Percentiles rank a stretch among this genome's conserved stretches.
phyloP scores from a whole-genome alignment of 53 echinoderm and acorn worm species.

The Pentamera pediparva region DNA sequence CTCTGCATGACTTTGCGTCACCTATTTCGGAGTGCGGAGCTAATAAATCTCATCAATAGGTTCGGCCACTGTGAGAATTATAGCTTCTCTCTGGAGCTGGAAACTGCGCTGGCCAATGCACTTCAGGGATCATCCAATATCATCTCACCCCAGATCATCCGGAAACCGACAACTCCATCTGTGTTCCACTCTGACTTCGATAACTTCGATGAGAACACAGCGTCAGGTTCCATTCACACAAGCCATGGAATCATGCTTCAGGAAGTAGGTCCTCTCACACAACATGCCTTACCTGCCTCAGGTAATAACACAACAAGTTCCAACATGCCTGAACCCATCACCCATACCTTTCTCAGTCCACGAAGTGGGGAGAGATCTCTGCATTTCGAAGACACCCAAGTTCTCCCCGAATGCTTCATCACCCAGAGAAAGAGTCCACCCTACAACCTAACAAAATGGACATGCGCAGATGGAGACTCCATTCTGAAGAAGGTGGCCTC shows the following conservation, averaged over 20 bases:
- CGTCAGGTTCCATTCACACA: slow-evolving; percentile 38
- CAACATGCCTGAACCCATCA: no score
- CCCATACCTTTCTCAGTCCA: neutral
- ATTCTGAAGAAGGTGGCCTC: neutral
- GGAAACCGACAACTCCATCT: slow-evolving; percentile 18
- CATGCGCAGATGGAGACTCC: neutral
- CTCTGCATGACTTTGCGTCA: slow-evolving; percentile 47
- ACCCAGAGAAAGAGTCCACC: neutral
- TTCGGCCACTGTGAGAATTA: slow-evolving; percentile 60
- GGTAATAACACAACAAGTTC: no score
- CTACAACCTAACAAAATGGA: neutral
- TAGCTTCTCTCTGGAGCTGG: slow-evolving; percentile 43
- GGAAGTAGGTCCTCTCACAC: no score
- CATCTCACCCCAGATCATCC: slow-evolving; percentile 30
- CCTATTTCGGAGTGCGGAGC: slow-evolving; percentile 53
- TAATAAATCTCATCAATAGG: slow-evolving; percentile 42
- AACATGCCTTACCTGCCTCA: no score
- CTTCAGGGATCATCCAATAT: slow-evolving; percentile 31
- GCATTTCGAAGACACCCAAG: no score
- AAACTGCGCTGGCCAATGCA: slow-evolving; percentile 47
- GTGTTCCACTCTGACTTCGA: slow-evolving; percentile 54
- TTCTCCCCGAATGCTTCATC: no score
- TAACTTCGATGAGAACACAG: slow-evolving; percentile 42
- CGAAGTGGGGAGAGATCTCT: no score
- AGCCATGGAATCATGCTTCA: slow-evolving; percentile 61